These are phyloP conservation scores for Mormyrus iriodes DNA, from an alignment of 2,113 vertebrate genomes.

Conservation along the genomic window DNA sequence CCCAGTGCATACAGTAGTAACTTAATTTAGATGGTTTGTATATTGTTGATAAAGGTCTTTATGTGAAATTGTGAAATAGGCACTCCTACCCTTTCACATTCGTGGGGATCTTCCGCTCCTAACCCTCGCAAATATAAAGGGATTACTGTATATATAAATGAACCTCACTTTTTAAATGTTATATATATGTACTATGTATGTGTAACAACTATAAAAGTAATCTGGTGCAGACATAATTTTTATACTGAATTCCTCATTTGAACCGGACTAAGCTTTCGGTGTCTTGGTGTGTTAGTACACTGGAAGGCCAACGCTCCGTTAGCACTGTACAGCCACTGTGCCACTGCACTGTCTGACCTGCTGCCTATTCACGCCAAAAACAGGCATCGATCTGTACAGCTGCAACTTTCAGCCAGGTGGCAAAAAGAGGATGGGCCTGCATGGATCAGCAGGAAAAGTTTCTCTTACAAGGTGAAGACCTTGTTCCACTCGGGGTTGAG, in stretches of 20 bases:
- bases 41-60: not conserved
- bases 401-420: not conserved
- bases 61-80: too few species aligned
- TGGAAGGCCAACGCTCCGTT: too few species aligned
- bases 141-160: not conserved
- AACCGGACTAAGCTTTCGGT: not conserved
- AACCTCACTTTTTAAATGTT: not conserved
- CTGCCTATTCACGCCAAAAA: not conserved
- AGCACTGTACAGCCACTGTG: too few species aligned
- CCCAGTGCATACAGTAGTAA: too few species aligned
- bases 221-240: not conserved
- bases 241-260: not conserved
- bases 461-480: constrained; percentile 89
- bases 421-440: not conserved
- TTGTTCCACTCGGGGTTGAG: constrained; percentile 93
- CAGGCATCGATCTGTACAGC: not conserved
- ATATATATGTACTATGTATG: not conserved
- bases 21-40: not conserved
- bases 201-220: not conserved
- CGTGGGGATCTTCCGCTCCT: not conserved
- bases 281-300: not conserved
- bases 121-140: not conserved
- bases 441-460: not conserved
- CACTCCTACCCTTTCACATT: not conserved
- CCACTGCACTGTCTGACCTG: not conserved